Percentiles rank a stretch among this genome's conserved stretches.
Evolutionary conservation across 2,797 vertebrate genomes (phyloP).

Genomic region (Benthosema pterotum): DNA sequence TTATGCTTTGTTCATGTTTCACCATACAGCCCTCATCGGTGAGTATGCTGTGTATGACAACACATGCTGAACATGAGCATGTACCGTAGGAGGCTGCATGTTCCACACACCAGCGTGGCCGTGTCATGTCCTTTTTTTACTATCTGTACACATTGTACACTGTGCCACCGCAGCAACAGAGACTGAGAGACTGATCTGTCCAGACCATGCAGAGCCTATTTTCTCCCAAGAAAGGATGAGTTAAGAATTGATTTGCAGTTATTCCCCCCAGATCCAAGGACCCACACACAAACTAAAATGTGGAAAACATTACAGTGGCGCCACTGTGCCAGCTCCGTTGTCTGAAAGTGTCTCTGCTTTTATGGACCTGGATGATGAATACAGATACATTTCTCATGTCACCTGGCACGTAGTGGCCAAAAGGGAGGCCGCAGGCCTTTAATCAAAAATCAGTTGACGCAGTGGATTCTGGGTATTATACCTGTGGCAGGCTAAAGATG

Average conservation of each 20-base stretch:
- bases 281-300: constrained; percentile 1
- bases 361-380: constrained; percentile 37
- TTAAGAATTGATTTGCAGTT: constrained; percentile 48
- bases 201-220: constrained; percentile 15
- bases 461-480: constrained; percentile 30
- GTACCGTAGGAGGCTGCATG: not conserved
- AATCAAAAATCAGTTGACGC: constrained; percentile 48
- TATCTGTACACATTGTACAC: not conserved
- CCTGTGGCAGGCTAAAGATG: constrained; percentile 35
- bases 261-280: constrained; percentile 29
- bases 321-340: constrained; percentile 9
- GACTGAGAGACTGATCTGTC: constrained; percentile 17
- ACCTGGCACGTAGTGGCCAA: not conserved
- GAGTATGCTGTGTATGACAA: not conserved
- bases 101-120: not conserved
- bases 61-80: not conserved
- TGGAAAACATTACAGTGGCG: constrained; percentile 14
- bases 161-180: not conserved
- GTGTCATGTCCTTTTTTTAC: not conserved
- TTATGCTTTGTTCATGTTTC: not conserved
- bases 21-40: not conserved
- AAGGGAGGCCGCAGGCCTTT: constrained; percentile 41
- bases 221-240: constrained; percentile 32
- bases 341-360: constrained; percentile 11
- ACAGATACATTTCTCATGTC: constrained; percentile 24